These are phyloP conservation scores for Acropternis orthonyx DNA, from an alignment of 2,797 vertebrate genomes.

Conservation along the genomic window DNA sequence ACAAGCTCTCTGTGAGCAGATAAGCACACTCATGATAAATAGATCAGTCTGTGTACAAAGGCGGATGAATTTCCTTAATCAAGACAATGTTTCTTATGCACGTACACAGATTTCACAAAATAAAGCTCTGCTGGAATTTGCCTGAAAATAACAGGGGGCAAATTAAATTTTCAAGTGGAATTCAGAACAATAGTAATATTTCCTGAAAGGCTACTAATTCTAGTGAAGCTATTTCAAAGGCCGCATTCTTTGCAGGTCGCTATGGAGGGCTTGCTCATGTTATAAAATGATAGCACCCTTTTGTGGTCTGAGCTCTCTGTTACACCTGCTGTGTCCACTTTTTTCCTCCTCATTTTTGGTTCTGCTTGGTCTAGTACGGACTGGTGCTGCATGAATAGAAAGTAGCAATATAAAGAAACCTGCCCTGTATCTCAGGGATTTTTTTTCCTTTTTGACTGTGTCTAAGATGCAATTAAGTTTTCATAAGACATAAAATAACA, in stretches of 20 bases:
- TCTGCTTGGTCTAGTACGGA: constrained; percentile 60
- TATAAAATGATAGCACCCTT: constrained; percentile 70
- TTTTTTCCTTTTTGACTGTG: neutral
- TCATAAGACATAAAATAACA: constrained; percentile 68
- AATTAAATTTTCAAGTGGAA: constrained; percentile 74
- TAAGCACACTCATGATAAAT: neutral
- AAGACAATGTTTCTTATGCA: neutral
- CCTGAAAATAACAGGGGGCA: constrained; percentile 71
- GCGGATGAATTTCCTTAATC: neutral
- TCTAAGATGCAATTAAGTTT: constrained; percentile 62
- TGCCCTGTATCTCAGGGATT: constrained; percentile 6
- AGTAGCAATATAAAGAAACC: constrained; percentile 53
- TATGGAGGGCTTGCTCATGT: constrained; percentile 67
- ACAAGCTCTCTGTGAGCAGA: neutral
- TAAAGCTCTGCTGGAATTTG: constrained; percentile 70
- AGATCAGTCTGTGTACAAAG: neutral
- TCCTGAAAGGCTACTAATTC: constrained; percentile 70
- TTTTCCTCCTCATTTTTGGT: constrained; percentile 30
- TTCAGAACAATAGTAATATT: constrained; percentile 74
- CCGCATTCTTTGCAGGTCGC: constrained; percentile 70
- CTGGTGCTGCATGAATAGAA: constrained; percentile 57
- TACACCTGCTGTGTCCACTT: constrained; percentile 66
- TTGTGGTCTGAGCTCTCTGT: constrained; percentile 36
- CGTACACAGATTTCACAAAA: constrained; percentile 31
- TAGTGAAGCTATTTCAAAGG: constrained; percentile 63